Percentiles rank a stretch among this genome's conserved stretches.
Evolutionary conservation across 2,888 invertebrate species (phyloP).

Genomic region (Subacronicta megacephala): DNA sequence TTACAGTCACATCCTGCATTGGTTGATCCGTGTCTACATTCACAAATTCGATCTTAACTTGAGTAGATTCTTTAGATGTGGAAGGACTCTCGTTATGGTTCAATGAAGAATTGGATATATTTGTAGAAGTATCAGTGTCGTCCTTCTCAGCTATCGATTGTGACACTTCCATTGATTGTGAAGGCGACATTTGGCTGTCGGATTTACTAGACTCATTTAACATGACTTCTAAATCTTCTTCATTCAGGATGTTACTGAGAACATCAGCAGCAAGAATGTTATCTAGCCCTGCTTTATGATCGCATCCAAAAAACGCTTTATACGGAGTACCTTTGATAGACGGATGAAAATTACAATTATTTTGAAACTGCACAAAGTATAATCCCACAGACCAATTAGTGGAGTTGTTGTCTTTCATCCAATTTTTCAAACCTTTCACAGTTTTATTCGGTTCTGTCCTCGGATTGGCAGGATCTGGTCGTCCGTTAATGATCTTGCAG

Average conservation of each 20-base stretch:
- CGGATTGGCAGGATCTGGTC: neutral
- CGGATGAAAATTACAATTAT: slow-evolving; percentile 13
- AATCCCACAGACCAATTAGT: slow-evolving; percentile 24
- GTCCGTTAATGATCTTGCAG: slow-evolving; percentile 27
- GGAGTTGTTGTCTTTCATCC: slow-evolving; percentile 25
- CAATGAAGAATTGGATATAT: neutral
- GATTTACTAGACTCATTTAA: neutral
- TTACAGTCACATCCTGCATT: neutral
- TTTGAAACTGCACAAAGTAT: slow-evolving; percentile 33
- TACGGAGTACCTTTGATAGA: slow-evolving; percentile 18
- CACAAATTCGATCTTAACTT: neutral
- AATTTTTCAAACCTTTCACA: slow-evolving; percentile 2
- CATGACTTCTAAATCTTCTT: slow-evolving; percentile 20
- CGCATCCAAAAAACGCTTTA: slow-evolving; percentile 22
- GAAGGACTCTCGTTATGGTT: neutral
- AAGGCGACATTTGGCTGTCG: neutral
- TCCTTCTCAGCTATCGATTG: neutral
- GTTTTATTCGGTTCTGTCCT: neutral
- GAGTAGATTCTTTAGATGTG: neutral
- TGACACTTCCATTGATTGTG: neutral
- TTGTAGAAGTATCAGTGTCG: neutral
- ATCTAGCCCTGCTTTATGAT: slow-evolving; percentile 10
- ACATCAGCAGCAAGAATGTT: neutral
- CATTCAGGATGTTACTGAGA: neutral
- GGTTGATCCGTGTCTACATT: slow-evolving; percentile 3